Conservation (phyloP, 1,140 invertebrate genomes). For the Drosophila albomicans region DNA sequence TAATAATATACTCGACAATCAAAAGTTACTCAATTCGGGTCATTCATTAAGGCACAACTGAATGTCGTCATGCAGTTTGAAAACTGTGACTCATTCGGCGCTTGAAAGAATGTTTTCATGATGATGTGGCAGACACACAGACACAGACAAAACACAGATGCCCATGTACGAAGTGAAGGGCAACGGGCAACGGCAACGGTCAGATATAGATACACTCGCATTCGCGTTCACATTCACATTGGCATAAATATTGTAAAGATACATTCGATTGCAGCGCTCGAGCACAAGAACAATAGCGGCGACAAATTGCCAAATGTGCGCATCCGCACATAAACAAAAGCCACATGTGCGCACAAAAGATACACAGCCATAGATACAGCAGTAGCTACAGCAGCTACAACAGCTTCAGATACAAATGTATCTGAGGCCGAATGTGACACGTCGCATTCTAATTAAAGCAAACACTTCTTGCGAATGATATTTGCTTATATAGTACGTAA, state of each 20-base stretch:
- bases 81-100: constrained; percentile 29
- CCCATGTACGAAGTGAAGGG: constrained; percentile 24
- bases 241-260: constrained; percentile 25
- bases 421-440: constrained; percentile 29
- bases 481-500: too few species aligned
- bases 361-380: constrained; percentile 8
- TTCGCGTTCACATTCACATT: background rate
- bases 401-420: constrained; percentile 23
- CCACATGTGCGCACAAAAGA: constrained; percentile 11
- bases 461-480: constrained; percentile 16
- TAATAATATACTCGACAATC: constrained; percentile 24
- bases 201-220: constrained; percentile 8
- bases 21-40: constrained; percentile 38
- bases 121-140: constrained; percentile 2
- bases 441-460: constrained; percentile 44
- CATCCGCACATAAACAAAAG: constrained; percentile 24
- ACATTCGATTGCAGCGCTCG: constrained; percentile 26
- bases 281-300: constrained; percentile 26
- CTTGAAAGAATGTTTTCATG: constrained; percentile 37
- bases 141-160: constrained; percentile 11
- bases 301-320: constrained; percentile 34
- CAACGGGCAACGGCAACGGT: background rate
- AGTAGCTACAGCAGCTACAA: too few species aligned
- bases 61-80: constrained; percentile 27
- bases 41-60: constrained; percentile 35